These are phyloP conservation scores for Tursiops truncatus DNA, from an alignment of 2,113 vertebrate genomes.

Conservation along the genomic window DNA sequence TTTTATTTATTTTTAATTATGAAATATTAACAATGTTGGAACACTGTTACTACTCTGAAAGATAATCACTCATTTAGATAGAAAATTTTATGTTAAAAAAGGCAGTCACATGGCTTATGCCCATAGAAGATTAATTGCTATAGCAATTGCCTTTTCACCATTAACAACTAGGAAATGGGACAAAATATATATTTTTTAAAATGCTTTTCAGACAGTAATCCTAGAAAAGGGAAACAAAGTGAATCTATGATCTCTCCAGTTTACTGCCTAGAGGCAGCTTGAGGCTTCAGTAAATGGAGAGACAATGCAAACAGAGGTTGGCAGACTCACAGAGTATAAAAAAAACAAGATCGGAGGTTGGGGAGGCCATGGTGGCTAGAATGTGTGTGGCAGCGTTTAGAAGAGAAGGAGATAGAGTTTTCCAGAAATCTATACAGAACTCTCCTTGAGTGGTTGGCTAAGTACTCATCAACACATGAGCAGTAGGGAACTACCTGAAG, in stretches of 20 bases:
- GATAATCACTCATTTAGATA: not conserved
- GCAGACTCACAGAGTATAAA: not conserved
- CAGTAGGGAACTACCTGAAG: not conserved
- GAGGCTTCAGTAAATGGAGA: not conserved
- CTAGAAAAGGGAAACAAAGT: not conserved
- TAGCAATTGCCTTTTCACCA: not conserved
- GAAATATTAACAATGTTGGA: constrained; percentile 5
- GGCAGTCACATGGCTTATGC: not conserved
- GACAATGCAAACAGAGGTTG: not conserved
- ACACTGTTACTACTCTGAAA: constrained; percentile 4
- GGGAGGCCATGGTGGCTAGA: not conserved
- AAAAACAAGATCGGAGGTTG: not conserved
- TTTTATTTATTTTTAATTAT: constrained; percentile 45
- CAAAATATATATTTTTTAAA: not conserved
- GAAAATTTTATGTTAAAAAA: constrained; percentile 23
- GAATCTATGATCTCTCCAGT: not conserved
- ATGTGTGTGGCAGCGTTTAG: not conserved
- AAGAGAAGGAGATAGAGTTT: not conserved
- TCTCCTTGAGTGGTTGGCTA: not conserved
- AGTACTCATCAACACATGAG: not conserved
- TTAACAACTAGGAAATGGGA: not conserved
- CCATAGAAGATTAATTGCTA: not conserved
- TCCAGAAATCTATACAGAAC: not conserved
- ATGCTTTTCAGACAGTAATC: not conserved
- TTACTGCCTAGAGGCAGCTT: not conserved